A percentile compares a stretch with the other conserved stretches of the same genome.
These are phyloP conservation scores for Myotis lucifugus DNA, from an alignment of 2,113 vertebrate genomes.

Conservation along the genomic window DNA sequence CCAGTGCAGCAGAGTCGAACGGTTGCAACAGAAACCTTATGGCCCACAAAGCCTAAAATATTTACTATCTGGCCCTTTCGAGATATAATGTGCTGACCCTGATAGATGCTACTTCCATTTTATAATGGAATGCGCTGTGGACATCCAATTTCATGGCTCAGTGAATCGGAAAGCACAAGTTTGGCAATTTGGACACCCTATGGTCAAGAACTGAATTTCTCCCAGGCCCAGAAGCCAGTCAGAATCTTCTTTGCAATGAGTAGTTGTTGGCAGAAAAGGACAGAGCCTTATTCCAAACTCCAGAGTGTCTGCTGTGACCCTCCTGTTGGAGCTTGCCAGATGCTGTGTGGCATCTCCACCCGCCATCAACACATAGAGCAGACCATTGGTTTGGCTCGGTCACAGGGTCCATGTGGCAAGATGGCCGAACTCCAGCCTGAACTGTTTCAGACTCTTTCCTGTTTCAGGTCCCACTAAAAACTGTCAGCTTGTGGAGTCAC, in stretches of 20 bases:
- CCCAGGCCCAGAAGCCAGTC: conserved; percentile 47
- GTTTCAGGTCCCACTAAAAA: conserved; percentile 18
- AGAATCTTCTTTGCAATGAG: conserved; percentile 56
- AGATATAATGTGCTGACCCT: conserved; percentile 65
- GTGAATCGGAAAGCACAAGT: conserved; percentile 65
- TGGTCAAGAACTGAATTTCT: conserved; percentile 68
- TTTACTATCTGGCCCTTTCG: conserved; percentile 26
- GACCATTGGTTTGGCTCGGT: not conserved
- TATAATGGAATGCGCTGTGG: conserved; percentile 48
- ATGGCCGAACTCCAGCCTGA: not conserved
- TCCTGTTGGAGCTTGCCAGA: not conserved
- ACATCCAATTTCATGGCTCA: conserved; percentile 74
- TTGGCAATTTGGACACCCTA: conserved; percentile 68
- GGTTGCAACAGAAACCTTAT: conserved; percentile 2
- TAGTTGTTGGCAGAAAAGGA: conserved; percentile 18
- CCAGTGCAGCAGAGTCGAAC: not conserved
- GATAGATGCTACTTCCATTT: conserved; percentile 50
- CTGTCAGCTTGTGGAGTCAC: not conserved
- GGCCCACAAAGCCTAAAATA: conserved; percentile 46
- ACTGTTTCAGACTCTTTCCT: conserved; percentile 10
- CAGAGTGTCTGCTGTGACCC: not conserved
- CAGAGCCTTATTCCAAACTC: not conserved
- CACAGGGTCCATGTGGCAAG: not conserved
- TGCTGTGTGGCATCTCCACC: not conserved
- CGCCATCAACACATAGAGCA: not conserved